Conservation (phyloP, 2,797 vertebrate species). For the Aulostomus chinensis region DNA sequence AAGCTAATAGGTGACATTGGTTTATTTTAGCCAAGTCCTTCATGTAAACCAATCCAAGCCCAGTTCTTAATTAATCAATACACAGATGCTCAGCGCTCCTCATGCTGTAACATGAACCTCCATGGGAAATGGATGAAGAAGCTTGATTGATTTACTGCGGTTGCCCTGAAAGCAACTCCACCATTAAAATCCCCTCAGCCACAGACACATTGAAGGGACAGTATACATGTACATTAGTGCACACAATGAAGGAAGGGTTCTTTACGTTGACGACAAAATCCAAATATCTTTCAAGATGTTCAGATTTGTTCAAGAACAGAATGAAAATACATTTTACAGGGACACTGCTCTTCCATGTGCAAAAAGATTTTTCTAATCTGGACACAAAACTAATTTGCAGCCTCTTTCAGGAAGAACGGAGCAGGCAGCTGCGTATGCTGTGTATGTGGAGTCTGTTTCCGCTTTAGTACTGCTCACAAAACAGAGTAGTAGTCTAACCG, state of each 20-base stretch:
- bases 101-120: conserved; percentile 69
- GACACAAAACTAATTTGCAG: background rate
- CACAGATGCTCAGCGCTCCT: conserved; percentile 61
- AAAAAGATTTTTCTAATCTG: background rate
- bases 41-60: conserved; percentile 46
- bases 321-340: too few species aligned
- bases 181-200: conserved; percentile 57
- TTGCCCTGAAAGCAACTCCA: conserved; percentile 62
- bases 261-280: background rate
- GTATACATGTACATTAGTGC: conserved; percentile 10
- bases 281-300: background rate
- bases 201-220: conserved; percentile 27
- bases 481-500: conserved; percentile 61
- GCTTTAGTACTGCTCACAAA: conserved; percentile 34
- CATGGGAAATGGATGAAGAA: conserved; percentile 67
- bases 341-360: too few species aligned
- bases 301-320: too few species aligned
- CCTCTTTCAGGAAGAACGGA: conserved; percentile 17
- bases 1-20: conserved; percentile 6
- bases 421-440: background rate
- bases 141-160: conserved; percentile 69
- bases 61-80: conserved; percentile 66
- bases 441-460: conserved; percentile 5
- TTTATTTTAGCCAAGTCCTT: conserved; percentile 31
- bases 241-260: background rate